phyloP scores from a whole-genome alignment of 2,113 vertebrate genomes.

The Gymnarchus niloticus region DNA sequence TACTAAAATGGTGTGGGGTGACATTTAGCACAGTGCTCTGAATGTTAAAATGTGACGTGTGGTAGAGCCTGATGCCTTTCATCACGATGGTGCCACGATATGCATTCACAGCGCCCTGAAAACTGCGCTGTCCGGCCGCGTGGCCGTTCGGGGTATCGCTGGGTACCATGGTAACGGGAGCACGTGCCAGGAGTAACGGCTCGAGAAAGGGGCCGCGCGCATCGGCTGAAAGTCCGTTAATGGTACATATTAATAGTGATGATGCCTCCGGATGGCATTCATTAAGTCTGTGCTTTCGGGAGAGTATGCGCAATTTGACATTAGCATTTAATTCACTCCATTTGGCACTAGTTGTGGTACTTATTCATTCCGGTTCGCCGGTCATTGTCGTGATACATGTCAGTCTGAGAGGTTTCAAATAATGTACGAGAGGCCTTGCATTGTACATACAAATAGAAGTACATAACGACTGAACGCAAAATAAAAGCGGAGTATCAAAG shows the following conservation, averaged over 20 bases:
- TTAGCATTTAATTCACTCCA: neutral
- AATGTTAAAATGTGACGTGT: neutral
- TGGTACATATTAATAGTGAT: neutral
- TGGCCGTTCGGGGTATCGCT: no score
- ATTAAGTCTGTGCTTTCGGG: neutral
- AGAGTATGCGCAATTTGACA: neutral
- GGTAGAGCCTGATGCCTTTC: neutral
- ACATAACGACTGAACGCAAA: neutral
- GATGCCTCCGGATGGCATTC: neutral
- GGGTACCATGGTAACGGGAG: no score
- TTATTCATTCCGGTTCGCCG: neutral
- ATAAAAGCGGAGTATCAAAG: neutral
- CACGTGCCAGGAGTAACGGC: neutral
- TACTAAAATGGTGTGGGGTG: neutral
- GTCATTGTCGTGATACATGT: neutral
- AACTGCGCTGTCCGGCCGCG: neutral
- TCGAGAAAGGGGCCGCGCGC: neutral
- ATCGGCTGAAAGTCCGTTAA: neutral
- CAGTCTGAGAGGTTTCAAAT: constrained; percentile 8
- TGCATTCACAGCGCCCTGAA: neutral
- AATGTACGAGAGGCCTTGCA: neutral
- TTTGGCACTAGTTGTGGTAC: neutral
- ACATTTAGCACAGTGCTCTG: neutral
- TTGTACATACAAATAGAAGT: neutral
- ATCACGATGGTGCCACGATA: neutral